Percentiles rank a stretch among this genome's conserved stretches.
These are phyloP conservation scores for Clarias fuscus DNA, from an alignment of 2,797 vertebrate species.

Conservation along the genomic window DNA sequence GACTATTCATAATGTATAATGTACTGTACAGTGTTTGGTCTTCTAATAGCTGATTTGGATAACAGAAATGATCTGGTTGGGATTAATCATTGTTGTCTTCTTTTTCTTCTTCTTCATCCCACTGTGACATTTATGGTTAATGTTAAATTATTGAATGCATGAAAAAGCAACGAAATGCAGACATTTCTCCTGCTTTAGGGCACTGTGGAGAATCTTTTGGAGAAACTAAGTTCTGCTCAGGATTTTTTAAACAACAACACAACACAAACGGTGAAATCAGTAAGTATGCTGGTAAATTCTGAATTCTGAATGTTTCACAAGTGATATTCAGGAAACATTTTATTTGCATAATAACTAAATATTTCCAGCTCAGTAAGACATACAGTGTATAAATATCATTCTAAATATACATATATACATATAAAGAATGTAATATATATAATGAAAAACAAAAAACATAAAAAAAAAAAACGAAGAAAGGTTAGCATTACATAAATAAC, in stretches of 20 bases:
- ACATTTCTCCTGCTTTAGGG: slow-evolving; percentile 55
- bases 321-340: not conserved
- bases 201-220: slow-evolving; percentile 63
- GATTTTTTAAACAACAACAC: slow-evolving; percentile 70
- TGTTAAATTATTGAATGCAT: not conserved
- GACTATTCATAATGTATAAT: not conserved
- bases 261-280: slow-evolving; percentile 71
- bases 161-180: not conserved
- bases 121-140: not conserved
- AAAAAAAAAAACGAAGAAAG: no score
- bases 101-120: not conserved
- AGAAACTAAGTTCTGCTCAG: slow-evolving; percentile 63
- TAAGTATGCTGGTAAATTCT: slow-evolving; percentile 65
- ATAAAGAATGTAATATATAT: not conserved
- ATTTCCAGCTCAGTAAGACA: no score
- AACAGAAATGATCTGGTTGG: not conserved
- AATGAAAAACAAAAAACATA: no score
- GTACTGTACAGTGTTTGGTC: not conserved
- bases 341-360: not conserved
- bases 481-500: not conserved
- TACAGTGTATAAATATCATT: not conserved
- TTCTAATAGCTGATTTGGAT: not conserved
- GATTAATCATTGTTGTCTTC: not conserved
- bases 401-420: not conserved
- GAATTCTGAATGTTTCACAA: not conserved